phyloP scores from a whole-genome alignment of 2,888 invertebrate genomes.

The Choristoneura rosaceana region DNA sequence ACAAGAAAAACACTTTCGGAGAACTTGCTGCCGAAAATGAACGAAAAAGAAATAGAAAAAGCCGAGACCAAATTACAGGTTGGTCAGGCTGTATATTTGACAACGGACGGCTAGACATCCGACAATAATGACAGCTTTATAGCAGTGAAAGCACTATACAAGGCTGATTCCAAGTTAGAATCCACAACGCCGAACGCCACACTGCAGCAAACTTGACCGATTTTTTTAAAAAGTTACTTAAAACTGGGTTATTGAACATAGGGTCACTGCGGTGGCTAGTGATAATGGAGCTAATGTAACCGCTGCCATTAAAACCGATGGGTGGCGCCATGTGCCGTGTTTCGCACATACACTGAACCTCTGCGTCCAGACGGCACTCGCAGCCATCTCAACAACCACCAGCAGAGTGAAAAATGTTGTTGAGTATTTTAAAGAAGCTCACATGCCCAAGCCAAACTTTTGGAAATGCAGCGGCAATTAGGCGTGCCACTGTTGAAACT shows the following conservation, averaged over 20 bases:
- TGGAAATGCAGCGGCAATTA: no score
- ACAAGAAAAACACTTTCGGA: no score
- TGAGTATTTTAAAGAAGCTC: background rate
- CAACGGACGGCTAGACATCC: background rate
- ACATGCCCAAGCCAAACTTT: no score
- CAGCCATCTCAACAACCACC: background rate
- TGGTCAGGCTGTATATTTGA: no score
- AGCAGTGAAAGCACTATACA: conserved; percentile 15
- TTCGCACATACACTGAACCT: background rate
- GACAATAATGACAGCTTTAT: conserved; percentile 15
- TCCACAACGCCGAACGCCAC: conserved; percentile 19
- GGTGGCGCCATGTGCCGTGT: background rate
- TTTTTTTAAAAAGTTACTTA: conserved; percentile 14
- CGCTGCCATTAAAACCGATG: no score
- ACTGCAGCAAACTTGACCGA: conserved; percentile 17
- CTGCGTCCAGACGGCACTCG: background rate
- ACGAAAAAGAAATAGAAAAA: no score
- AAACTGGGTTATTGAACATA: no score
- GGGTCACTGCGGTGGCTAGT: no score
- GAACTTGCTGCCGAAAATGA: no score
- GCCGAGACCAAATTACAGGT: no score
- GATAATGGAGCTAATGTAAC: no score
- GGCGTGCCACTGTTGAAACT: no score
- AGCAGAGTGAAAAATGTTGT: background rate
- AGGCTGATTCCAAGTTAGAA: background rate